Conservation (phyloP, 2,113 vertebrate genomes). For the Synodontis membranacea region DNA sequence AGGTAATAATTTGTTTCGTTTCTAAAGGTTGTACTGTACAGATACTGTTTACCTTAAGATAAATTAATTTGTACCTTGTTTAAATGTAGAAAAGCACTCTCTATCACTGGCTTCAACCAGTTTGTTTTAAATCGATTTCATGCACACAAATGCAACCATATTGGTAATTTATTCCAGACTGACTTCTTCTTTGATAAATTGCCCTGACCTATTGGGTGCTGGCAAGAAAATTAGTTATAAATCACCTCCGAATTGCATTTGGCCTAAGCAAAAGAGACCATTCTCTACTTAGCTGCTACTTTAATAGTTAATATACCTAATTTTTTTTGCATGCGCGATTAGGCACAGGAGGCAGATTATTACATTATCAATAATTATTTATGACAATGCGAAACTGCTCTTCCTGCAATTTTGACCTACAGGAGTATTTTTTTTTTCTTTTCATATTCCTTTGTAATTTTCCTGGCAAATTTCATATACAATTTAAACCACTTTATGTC, state of each 20-base stretch:
- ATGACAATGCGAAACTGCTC: neutral
- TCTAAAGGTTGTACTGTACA: neutral
- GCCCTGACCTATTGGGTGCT: constrained; percentile 10
- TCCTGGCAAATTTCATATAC: neutral
- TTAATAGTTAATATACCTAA: neutral
- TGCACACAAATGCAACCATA: constrained; percentile 4
- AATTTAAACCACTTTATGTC: neutral
- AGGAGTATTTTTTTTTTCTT: neutral
- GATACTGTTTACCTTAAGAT: neutral
- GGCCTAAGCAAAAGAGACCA: neutral
- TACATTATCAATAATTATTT: neutral
- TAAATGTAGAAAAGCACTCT: neutral
- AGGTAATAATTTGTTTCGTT: neutral
- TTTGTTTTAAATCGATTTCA: neutral
- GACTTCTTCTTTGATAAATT: neutral
- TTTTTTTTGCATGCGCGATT: too few relatives aligned
- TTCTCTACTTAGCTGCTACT: constrained; percentile 8
- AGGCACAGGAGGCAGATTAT: neutral
- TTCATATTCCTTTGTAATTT: neutral
- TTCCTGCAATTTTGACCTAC: neutral
- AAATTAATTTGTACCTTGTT: neutral
- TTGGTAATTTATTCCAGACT: neutral
- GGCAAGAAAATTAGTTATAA: constrained; percentile 27
- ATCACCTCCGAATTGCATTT: neutral
- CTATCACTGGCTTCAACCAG: neutral